Conservation (phyloP, 2,888 invertebrate genomes). For the Gortyna flavago region DNA sequence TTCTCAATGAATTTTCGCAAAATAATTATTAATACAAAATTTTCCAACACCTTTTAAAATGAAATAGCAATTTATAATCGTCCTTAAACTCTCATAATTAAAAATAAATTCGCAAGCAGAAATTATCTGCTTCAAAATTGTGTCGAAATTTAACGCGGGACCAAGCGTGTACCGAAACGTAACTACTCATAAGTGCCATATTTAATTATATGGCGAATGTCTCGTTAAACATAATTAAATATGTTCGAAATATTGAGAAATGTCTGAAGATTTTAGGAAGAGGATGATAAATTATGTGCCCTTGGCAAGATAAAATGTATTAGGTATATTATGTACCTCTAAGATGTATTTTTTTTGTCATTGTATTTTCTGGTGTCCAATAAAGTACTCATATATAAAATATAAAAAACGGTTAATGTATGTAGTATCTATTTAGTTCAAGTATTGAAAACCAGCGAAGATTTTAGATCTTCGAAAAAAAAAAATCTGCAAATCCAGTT, state of each 20-base stretch:
- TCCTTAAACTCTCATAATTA: constrained; percentile 22
- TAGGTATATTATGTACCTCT: too few relatives aligned
- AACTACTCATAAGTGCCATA: constrained; percentile 5
- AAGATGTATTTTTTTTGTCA: background rate
- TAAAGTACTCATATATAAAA: background rate
- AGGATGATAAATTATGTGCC: background rate
- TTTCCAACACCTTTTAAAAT: background rate
- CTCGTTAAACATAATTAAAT: constrained; percentile 25
- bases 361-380: background rate
- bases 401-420: background rate
- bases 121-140: constrained; percentile 35
- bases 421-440: background rate
- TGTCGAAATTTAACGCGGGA: constrained; percentile 7
- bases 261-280: constrained; percentile 1
- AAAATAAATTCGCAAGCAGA: constrained; percentile 33
- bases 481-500: background rate
- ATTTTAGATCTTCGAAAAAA: background rate
- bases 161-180: constrained; percentile 7
- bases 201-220: constrained; percentile 27
- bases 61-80: constrained; percentile 14
- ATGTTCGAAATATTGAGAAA: background rate
- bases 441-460: background rate
- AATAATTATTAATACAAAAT: constrained; percentile 1
- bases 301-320: background rate
- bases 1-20: background rate